These are phyloP conservation scores for Cynopterus sphinx DNA, from an alignment of 2,797 vertebrate species.

Conservation along the genomic window DNA sequence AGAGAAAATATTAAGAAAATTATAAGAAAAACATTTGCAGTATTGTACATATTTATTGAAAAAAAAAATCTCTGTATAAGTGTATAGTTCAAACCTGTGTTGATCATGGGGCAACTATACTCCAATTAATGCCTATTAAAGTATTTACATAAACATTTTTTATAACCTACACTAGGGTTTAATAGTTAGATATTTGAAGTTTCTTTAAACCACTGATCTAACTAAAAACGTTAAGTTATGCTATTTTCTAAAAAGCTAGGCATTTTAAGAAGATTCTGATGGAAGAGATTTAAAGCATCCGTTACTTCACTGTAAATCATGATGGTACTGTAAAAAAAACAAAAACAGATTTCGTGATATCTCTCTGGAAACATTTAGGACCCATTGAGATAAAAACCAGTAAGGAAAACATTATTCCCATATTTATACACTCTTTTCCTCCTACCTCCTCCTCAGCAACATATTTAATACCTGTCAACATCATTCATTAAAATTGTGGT, in stretches of 20 bases:
- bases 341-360: background rate
- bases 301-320: background rate
- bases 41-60: background rate
- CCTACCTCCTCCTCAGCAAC: background rate
- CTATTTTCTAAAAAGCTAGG: background rate
- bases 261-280: background rate
- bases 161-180: background rate
- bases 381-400: conserved; percentile 14
- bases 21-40: background rate
- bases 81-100: background rate
- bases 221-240: background rate
- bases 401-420: background rate
- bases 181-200: conserved; percentile 1
- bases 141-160: background rate
- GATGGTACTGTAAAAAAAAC: background rate
- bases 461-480: background rate
- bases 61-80: background rate
- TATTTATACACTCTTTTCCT: background rate
- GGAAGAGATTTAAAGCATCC: background rate
- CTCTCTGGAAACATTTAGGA: conserved; percentile 31
- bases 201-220: conserved; percentile 7
- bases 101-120: background rate
- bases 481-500: background rate
- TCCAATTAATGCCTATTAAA: background rate
- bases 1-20: background rate